Conservation (phyloP, 1,140 invertebrate species). For the Zaprionus lachaisei region DNA sequence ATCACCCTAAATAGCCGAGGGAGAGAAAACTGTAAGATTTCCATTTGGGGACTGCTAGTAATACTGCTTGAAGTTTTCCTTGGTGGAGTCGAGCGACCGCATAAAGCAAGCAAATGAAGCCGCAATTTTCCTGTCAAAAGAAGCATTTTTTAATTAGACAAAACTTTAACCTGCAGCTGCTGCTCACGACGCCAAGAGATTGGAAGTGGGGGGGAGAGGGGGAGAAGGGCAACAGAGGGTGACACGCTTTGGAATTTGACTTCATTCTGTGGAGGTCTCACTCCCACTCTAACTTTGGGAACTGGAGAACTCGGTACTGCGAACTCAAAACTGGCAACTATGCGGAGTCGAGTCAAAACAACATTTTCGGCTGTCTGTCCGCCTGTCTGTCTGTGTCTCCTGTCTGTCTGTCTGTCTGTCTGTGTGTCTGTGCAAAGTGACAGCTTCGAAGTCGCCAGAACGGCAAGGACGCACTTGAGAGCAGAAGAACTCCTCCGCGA, state of each 20-base stretch:
- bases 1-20: not conserved
- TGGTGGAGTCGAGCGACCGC: not conserved
- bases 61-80: not conserved
- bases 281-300: not conserved
- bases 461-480: constrained; percentile 46
- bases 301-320: constrained; percentile 23
- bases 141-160: constrained; percentile 64
- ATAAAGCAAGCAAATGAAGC: constrained; percentile 42
- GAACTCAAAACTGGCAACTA: constrained; percentile 45
- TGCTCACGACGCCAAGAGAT: constrained; percentile 38
- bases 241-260: constrained; percentile 56
- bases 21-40: constrained; percentile 6
- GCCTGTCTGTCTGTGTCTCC: constrained; percentile 1
- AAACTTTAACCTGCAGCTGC: constrained; percentile 66
- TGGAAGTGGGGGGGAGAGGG: not conserved
- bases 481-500: constrained; percentile 16
- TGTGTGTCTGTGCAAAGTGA: constrained; percentile 34
- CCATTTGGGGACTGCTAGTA: constrained; percentile 7
- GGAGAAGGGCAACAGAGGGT: not conserved
- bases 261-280: constrained; percentile 34
- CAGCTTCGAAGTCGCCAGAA: constrained; percentile 51
- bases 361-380: constrained; percentile 41
- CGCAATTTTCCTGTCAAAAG: constrained; percentile 58
- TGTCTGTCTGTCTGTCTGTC: constrained; percentile 9
- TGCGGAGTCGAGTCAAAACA: constrained; percentile 52